Conservation (phyloP, 1,140 invertebrate species). For the Ostrea edulis region DNA sequence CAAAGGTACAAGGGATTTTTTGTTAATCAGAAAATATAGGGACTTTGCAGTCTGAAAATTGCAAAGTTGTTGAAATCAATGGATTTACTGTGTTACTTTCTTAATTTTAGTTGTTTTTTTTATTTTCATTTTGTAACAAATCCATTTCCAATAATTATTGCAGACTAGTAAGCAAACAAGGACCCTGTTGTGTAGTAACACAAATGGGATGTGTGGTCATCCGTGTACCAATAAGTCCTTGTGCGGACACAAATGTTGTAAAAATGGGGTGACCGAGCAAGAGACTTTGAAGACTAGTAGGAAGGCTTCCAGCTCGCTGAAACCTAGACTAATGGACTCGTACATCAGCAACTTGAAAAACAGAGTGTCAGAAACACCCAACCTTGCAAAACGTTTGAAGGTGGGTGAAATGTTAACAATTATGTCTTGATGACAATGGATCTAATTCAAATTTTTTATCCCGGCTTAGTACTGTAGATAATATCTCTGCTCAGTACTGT, state of each 20-base stretch:
- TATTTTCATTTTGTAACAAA: too few species aligned
- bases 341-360: constrained; percentile 20
- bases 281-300: background rate
- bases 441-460: too few species aligned
- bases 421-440: too few species aligned
- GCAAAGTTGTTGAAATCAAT: too few species aligned
- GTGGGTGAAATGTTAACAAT: constrained; percentile 33
- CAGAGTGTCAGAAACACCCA: constrained; percentile 50
- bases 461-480: too few species aligned
- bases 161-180: background rate
- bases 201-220: constrained; percentile 63
- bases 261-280: constrained; percentile 53
- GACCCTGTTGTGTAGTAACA: background rate
- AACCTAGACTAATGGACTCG: constrained; percentile 35
- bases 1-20: too few species aligned
- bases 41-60: too few species aligned
- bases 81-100: too few species aligned
- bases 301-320: background rate
- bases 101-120: too few species aligned
- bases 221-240: constrained; percentile 67
- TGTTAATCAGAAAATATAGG: too few species aligned
- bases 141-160: background rate
- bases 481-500: too few species aligned
- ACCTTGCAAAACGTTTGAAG: constrained; percentile 60
- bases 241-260: constrained; percentile 74